phyloP scores from a whole-genome alignment of 2,888 invertebrate species.

The Muschampia plurimacula region DNA sequence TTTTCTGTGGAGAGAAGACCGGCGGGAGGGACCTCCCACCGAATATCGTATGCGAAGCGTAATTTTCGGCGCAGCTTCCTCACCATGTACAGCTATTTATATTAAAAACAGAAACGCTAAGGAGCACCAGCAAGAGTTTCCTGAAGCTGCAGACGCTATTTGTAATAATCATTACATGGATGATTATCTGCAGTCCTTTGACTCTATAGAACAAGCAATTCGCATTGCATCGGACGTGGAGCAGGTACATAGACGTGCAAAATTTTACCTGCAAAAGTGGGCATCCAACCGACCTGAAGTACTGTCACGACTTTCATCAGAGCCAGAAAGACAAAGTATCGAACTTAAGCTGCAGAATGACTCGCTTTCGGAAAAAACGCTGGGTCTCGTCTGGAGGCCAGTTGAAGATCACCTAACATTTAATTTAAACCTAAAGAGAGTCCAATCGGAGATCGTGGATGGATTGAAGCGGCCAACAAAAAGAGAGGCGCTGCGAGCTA shows the following conservation, averaged over 20 bases:
- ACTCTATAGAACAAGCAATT: neutral
- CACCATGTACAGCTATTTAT: neutral
- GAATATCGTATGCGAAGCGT: neutral
- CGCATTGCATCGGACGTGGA: neutral
- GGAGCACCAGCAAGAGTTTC: neutral
- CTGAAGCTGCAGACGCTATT: neutral
- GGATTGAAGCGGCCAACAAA: slow-evolving; percentile 35
- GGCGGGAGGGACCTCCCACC: neutral
- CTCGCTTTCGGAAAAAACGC: neutral
- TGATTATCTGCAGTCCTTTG: neutral
- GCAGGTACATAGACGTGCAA: neutral
- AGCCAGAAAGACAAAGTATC: neutral
- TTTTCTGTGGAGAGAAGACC: neutral
- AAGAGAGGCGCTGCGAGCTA: slow-evolving; percentile 33
- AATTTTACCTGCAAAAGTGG: neutral
- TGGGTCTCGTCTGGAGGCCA: neutral
- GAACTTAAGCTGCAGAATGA: neutral
- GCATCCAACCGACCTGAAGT: neutral
- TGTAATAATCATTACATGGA: neutral
- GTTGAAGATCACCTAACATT: neutral
- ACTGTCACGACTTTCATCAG: neutral
- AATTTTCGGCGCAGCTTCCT: neutral
- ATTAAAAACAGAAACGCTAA: neutral
- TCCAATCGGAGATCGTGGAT: neutral
- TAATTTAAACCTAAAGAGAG: neutral